phyloP scores from a whole-genome alignment of 2,888 invertebrate species.

The Caenorhabditis imperialis region DNA sequence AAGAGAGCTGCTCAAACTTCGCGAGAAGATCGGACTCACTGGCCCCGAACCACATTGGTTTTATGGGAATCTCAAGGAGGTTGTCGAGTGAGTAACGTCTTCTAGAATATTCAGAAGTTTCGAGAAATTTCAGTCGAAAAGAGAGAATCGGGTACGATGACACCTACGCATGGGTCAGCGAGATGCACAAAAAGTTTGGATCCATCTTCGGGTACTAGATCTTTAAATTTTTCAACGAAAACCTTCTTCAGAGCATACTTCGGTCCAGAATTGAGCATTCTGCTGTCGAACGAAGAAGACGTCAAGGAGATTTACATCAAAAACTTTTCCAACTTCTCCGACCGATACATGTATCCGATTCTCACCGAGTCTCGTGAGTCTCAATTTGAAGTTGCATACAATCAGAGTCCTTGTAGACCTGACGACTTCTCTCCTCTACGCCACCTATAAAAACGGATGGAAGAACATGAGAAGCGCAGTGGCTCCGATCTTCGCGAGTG shows the following conservation, averaged over 20 bases:
- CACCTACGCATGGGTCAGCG: constrained; percentile 13
- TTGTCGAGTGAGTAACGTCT: constrained; percentile 31
- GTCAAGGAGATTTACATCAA: constrained; percentile 67
- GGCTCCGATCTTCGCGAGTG: constrained; percentile 14
- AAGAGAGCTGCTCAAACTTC: neutral
- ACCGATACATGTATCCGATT: constrained; percentile 51
- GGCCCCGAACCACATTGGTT: constrained; percentile 45
- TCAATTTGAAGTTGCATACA: too few relatives aligned
- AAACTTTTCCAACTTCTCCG: constrained; percentile 66
- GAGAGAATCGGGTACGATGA: constrained; percentile 41
- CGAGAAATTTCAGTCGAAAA: constrained; percentile 10
- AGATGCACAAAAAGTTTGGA: constrained; percentile 47
- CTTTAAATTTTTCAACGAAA: too few relatives aligned
- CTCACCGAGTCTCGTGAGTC: constrained; percentile 28
- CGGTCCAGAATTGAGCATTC: constrained; percentile 56
- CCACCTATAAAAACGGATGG: constrained; percentile 13
- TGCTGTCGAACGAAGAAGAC: constrained; percentile 58
- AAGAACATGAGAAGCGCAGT: constrained; percentile 7
- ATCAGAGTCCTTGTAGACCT: constrained; percentile 5
- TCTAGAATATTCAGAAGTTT: too few relatives aligned
- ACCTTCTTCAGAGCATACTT: too few relatives aligned
- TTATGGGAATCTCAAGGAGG: constrained; percentile 41
- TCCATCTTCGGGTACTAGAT: constrained; percentile 42
- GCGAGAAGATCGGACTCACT: constrained; percentile 30
- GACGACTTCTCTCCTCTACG: neutral